These are phyloP conservation scores for Anoplopoma fimbria DNA, from an alignment of 2,113 vertebrate species.

Conservation along the genomic window DNA sequence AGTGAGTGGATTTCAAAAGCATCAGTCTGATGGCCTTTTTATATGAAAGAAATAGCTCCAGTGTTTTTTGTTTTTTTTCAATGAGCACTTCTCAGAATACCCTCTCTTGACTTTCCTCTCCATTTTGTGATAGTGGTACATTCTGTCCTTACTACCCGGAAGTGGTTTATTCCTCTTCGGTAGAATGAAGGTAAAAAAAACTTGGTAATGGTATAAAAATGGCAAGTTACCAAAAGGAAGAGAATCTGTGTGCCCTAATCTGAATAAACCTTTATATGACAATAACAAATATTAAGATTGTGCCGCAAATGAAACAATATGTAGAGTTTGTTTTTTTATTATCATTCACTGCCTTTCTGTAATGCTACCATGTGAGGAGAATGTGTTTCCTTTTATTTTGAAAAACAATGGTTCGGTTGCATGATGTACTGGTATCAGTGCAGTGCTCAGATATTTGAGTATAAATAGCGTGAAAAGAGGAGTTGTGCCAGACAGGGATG, in stretches of 20 bases:
- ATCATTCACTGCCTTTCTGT: neutral
- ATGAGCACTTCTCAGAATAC: constrained; percentile 36
- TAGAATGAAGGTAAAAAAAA: neutral
- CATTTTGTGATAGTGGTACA: constrained; percentile 35
- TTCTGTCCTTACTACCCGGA: constrained; percentile 29
- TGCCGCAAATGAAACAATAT: constrained; percentile 7
- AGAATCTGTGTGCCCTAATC: neutral
- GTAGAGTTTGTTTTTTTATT: neutral
- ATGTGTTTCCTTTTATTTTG: constrained; percentile 34
- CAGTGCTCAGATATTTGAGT: constrained; percentile 60
- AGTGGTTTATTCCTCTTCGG: constrained; percentile 38
- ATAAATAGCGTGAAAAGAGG: constrained; percentile 76
- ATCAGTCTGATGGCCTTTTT: constrained; percentile 22
- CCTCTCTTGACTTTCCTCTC: constrained; percentile 46
- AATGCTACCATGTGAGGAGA: constrained; percentile 21
- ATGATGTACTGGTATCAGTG: constrained; percentile 42
- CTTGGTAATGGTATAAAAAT: constrained; percentile 2
- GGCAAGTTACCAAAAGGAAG: neutral
- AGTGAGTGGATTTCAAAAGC: constrained; percentile 54
- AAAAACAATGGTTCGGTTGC: constrained; percentile 43
- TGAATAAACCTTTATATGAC: neutral
- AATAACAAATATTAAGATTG: constrained; percentile 4
- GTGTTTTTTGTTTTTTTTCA: constrained; percentile 38
- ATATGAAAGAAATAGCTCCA: constrained; percentile 46
- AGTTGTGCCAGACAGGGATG: constrained; percentile 79